Percentiles rank a stretch among this genome's conserved stretches.
These are phyloP conservation scores for Anagyrus pseudococci DNA, from an alignment of 2,888 invertebrate genomes.

Conservation along the genomic window DNA sequence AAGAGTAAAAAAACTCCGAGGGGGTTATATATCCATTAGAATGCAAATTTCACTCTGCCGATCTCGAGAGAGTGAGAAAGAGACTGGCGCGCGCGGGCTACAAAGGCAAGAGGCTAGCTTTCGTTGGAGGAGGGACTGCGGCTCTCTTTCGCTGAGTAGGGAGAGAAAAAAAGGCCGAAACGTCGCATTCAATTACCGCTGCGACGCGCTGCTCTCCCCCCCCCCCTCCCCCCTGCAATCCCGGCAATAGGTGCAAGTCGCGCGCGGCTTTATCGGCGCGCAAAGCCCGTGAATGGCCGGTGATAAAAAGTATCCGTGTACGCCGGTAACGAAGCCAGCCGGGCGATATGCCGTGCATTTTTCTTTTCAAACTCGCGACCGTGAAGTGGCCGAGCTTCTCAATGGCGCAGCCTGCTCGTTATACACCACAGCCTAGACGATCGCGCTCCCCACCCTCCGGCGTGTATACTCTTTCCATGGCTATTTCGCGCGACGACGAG, in stretches of 20 bases:
- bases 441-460: conserved; percentile 1
- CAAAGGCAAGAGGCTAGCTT: background rate
- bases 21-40: too few species aligned
- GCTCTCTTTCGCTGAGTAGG: background rate
- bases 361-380: too few species aligned
- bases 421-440: conserved; percentile 7
- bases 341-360: too few species aligned
- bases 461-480: background rate
- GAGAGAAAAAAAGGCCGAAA: too few species aligned
- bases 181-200: background rate
- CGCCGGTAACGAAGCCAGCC: too few species aligned
- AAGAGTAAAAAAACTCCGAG: too few species aligned
- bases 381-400: too few species aligned
- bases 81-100: background rate
- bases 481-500: background rate
- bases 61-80: too few species aligned
- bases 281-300: background rate
- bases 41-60: too few species aligned
- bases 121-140: background rate
- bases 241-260: background rate
- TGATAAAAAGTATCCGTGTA: too few species aligned
- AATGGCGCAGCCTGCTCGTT: too few species aligned
- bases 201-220: background rate
- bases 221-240: background rate
- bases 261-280: background rate